Evolutionary conservation across 30 jellyfish, hydroid and myxozoan genomes (phyloP), one percentile per base, ranked within the genome.

Genomic region (Mastigias papua): DNA sequence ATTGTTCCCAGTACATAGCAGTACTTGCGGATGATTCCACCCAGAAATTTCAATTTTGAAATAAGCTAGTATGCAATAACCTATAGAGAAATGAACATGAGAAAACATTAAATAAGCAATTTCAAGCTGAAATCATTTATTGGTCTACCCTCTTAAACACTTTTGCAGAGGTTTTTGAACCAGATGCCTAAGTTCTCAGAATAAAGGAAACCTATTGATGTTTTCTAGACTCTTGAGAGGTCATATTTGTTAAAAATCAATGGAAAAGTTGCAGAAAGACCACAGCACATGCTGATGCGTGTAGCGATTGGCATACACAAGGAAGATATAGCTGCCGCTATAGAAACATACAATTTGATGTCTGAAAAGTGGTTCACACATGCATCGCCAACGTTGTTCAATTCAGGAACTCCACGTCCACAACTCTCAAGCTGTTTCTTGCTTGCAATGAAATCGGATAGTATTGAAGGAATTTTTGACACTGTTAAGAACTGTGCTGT

Each of bases 281-380:
- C 99, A 1, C 99, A 96, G 81, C 99, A 96, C 69, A 96, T 96
- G 99, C 64, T 96, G 26, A 96, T 96, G 99, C 89, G 99, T 26
- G 99, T 96, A 1, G 76, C 99, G 8, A 98, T 96, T 34, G 99
- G 98, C 4, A 96, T 96, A 2, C 98, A 96, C 87, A 92, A 90
- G 16, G 96, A 92, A 31, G 98, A 96, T 84, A 92, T 96, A 69
- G 99, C 92, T 83, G 93, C 97, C 33, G 99, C 98, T 1, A 89
- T 96, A 63, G 98, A 92, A 64, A 96, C 99, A 23, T 96, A 96
- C 83, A 92, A 96, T 58, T 75, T 91, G 74, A 84, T 96, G 98
- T 96, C 99, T 0, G 98, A 88, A 48, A 88, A 78, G 32, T 96
- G 98, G 98, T 96, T 91, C 88, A 96, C 99, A 0, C 99, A 96